A percentile compares a stretch with the other conserved stretches of the same genome.
phyloP scores from a whole-genome alignment of 2,797 vertebrate genomes.

The Rhodeus uyekii region DNA sequence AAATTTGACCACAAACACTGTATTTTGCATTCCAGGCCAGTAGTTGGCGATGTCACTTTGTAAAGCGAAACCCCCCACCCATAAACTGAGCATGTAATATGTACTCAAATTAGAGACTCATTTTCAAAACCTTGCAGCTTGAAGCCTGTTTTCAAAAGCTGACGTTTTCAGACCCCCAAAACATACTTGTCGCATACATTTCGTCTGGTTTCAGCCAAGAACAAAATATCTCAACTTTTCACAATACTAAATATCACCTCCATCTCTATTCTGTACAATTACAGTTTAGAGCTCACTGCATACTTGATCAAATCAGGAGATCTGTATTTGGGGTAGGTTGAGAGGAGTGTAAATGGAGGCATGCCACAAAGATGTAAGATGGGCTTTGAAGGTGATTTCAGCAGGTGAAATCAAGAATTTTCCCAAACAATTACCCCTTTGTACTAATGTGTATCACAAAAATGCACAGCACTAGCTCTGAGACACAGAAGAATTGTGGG shows the following conservation, averaged over 20 bases:
- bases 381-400: conserved; percentile 20
- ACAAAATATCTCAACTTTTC: neutral
- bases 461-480: neutral
- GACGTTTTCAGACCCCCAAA: too few relatives aligned
- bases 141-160: too few relatives aligned
- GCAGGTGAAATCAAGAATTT: conserved; percentile 17
- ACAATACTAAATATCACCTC: neutral
- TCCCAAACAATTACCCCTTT: neutral
- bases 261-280: neutral
- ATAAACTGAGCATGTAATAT: too few relatives aligned
- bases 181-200: too few relatives aligned
- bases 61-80: too few relatives aligned
- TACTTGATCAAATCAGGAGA: neutral
- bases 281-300: neutral
- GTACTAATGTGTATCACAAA: neutral
- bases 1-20: too few relatives aligned
- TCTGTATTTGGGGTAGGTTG: neutral
- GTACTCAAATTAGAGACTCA: too few relatives aligned
- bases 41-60: too few relatives aligned
- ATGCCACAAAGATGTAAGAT: neutral
- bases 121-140: too few relatives aligned
- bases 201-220: too few relatives aligned
- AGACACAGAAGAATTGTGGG: neutral
- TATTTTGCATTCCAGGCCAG: too few relatives aligned
- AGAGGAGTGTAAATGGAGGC: neutral